phyloP scores from a whole-genome alignment of 2,113 vertebrate genomes.

The Oophaga pumilio region DNA sequence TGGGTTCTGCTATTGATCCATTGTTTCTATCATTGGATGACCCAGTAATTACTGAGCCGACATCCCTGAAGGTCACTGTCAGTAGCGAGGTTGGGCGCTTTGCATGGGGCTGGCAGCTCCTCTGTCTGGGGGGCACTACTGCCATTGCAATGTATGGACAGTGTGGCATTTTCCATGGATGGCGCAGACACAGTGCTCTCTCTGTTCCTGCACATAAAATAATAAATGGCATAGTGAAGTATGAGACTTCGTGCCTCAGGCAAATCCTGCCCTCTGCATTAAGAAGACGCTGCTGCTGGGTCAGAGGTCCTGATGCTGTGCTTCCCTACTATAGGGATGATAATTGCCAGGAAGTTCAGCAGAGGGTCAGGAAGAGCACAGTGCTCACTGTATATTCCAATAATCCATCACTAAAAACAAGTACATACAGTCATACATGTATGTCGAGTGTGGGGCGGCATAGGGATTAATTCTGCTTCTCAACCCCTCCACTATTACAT shows the following conservation, averaged over 20 bases:
- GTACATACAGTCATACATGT: too few relatives aligned
- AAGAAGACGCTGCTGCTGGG: constrained; percentile 11
- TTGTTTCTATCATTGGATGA: not conserved
- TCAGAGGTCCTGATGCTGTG: constrained; percentile 15
- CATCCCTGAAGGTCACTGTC: constrained; percentile 2
- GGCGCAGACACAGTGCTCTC: constrained; percentile 12
- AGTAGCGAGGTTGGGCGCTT: not conserved
- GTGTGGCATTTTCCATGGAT: constrained; percentile 5
- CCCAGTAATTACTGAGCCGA: constrained; percentile 17
- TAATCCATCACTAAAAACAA: too few relatives aligned
- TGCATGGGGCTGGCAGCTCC: not conserved
- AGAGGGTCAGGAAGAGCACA: constrained; percentile 31
- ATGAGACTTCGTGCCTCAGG: constrained; percentile 1
- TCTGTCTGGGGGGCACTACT: constrained; percentile 25
- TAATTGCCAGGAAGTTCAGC: constrained; percentile 23
- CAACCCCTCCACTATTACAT: too few relatives aligned
- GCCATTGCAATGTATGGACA: constrained; percentile 1
- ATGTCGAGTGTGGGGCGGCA: too few relatives aligned
- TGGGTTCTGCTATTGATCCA: constrained; percentile 7
- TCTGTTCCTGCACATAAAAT: constrained; percentile 28
- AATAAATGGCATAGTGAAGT: not conserved
- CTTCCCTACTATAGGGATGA: not conserved
- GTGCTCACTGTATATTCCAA: not conserved
- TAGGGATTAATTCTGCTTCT: too few relatives aligned
- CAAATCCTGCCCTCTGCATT: constrained; percentile 41